Evolutionary conservation across 2,888 invertebrate species (phyloP).

Genomic region (Apodemia mormo): DNA sequence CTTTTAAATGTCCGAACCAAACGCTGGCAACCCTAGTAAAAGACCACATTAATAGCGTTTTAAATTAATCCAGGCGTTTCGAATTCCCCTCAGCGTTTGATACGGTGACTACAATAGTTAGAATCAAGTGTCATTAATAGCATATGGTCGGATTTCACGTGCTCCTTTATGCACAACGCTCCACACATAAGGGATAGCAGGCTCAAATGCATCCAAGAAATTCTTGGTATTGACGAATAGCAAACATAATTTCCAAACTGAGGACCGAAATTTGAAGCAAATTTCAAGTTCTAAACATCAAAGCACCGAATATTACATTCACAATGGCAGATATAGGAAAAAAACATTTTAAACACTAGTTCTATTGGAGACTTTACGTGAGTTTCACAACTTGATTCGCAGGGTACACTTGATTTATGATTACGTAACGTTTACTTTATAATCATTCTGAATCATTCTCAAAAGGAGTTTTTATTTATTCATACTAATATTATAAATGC

Average conservation of each 20-base stretch:
- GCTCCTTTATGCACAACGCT: slow-evolving; percentile 17
- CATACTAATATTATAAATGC: too few species aligned
- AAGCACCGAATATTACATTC: neutral
- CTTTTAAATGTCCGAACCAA: too few species aligned
- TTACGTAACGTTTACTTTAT: too few species aligned
- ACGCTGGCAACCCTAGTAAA: neutral
- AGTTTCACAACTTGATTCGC: too few species aligned
- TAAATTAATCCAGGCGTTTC: slow-evolving; percentile 11
- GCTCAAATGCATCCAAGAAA: neutral
- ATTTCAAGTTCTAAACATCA: neutral
- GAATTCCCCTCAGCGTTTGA: slow-evolving; percentile 1
- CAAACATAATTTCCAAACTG: neutral
- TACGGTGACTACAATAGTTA: slow-evolving; percentile 8
- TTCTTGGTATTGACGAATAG: neutral
- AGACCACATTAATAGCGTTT: neutral
- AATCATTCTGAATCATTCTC: too few species aligned
- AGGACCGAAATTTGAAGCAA: neutral
- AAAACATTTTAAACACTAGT: too few species aligned
- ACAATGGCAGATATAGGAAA: neutral
- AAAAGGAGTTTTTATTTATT: too few species aligned
- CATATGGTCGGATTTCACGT: slow-evolving; percentile 47
- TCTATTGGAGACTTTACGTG: too few species aligned
- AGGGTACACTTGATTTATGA: too few species aligned
- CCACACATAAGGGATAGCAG: neutral
- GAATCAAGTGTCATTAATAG: slow-evolving; percentile 47